Evolutionary conservation across 2,113 vertebrate genomes (phyloP), one percentile per base, ranked within the genome.

Genomic region (Ibidorhyncha struthersii): DNA sequence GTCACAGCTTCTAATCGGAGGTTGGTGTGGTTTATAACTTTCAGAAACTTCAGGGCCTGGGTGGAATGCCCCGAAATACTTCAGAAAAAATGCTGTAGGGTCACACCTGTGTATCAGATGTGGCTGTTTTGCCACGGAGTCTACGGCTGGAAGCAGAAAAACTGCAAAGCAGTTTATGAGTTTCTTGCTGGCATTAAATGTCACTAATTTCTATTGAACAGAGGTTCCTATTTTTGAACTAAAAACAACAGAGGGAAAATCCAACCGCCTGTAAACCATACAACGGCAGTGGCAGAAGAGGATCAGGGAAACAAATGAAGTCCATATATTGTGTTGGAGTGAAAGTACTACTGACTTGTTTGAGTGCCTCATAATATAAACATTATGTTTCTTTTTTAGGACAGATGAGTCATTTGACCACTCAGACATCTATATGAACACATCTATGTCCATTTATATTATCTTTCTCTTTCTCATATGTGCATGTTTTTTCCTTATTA

Each of bases 321-420:
- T 71, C 47, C 55, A 78, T 94, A 80, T 70, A 78, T 90, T 0
- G 29, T 55, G 66, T 50, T 89, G 56, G 71, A 94, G 63, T 88
- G 74, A 89, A 81, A 93, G 66, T 65, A 45, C 55, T 56, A 59
- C 62, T 81, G 81, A 38, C 62, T 92, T 96, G 70, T 82, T 88
- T 30, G 58, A 91, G 45, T 90, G 62, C 74, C 43, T 90, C 45
- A 14, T 66, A 86, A 59, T 91, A 81, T 16, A 30, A 70, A 91
- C 93, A 96, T 94, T 58, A 45, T n/a, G 38, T n/a, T 76, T 79
- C 62, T 66, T 88, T 94, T 89, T 91, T 88, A 91, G 83, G 90
- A 36, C 66, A 91, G 70, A 87, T 79, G 55, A 73, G 36, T 61
- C 63, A 30, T 95, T 95, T 95, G 86, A 90, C 85, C 82, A 95